These are phyloP conservation scores for Brachionus rubens DNA, from an alignment of 1,140 invertebrate species.

Conservation along the genomic window DNA sequence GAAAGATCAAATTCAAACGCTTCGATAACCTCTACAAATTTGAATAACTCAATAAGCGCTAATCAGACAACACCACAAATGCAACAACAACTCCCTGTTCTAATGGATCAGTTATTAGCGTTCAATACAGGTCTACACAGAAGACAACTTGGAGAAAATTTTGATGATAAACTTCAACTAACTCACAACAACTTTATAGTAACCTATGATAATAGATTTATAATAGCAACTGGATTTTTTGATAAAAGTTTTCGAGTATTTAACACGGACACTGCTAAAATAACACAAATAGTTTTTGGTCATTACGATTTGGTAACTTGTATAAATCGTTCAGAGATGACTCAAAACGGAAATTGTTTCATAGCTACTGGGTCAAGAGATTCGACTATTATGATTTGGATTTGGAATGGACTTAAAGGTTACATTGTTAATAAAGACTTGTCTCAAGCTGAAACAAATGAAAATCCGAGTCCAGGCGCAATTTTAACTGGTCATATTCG, in stretches of 20 bases:
- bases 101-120: conserved; percentile 52
- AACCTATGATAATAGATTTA: conserved; percentile 89
- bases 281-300: conserved; percentile 94
- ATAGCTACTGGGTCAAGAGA: conserved; percentile 94
- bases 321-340: conserved; percentile 81
- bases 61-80: conserved; percentile 6
- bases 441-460: not conserved
- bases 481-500: conserved; percentile 95
- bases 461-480: conserved; percentile 82
- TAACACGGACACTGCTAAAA: conserved; percentile 92
- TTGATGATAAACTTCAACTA: conserved; percentile 81
- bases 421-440: conserved; percentile 89
- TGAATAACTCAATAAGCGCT: conserved; percentile 23
- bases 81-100: conserved; percentile 12
- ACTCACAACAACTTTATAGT: conserved; percentile 91
- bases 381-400: conserved; percentile 95
- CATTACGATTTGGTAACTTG: conserved; percentile 98
- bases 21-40: not conserved
- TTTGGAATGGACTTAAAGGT: conserved; percentile 85
- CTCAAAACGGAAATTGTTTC: conserved; percentile 96
- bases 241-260: conserved; percentile 98
- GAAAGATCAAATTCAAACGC: not conserved
- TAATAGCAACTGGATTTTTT: conserved; percentile 98
- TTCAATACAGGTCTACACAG: conserved; percentile 63
- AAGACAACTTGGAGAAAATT: conserved; percentile 87